A percentile compares a stretch with the other conserved stretches of the same genome.
phyloP scores from a whole-genome alignment of 2,113 vertebrate genomes.

The Nycticebus coucang region DNA sequence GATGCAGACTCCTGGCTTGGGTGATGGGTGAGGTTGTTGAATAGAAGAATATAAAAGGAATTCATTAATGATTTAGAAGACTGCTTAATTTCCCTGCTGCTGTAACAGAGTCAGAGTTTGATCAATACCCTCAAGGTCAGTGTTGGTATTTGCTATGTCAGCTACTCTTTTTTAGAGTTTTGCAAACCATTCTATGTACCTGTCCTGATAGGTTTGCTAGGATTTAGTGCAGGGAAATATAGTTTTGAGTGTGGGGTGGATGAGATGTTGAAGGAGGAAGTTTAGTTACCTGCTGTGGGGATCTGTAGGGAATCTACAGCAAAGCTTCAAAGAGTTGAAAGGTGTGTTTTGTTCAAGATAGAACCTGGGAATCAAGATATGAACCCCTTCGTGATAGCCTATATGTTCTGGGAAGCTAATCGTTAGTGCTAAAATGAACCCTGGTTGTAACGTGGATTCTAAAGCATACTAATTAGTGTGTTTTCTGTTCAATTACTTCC shows the following conservation, averaged over 20 bases:
- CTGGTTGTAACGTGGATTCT: background rate
- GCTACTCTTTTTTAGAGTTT: constrained; percentile 64
- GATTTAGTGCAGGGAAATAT: background rate
- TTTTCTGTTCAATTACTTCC: background rate
- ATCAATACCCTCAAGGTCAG: constrained; percentile 94
- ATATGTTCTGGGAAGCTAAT: background rate
- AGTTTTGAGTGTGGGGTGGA: background rate
- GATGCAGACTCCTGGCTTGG: constrained; percentile 18
- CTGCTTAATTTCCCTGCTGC: constrained; percentile 88
- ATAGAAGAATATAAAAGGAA: constrained; percentile 70
- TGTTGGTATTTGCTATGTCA: constrained; percentile 71
- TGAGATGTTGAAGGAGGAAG: background rate
- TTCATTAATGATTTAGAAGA: constrained; percentile 93
- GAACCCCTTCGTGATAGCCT: background rate
- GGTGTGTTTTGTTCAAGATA: background rate
- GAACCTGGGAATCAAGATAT: background rate
- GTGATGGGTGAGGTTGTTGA: constrained; percentile 15
- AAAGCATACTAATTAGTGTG: background rate
- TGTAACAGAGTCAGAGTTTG: constrained; percentile 81
- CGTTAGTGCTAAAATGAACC: background rate
- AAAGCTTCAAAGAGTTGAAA: background rate
- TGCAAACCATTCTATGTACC: constrained; percentile 29
- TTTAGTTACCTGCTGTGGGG: background rate
- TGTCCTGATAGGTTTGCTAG: background rate
- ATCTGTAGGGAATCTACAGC: background rate